Base-by-base conservation (phyloP, 2,888 invertebrate genomes). In the Hypolimnas misippus region DNA sequence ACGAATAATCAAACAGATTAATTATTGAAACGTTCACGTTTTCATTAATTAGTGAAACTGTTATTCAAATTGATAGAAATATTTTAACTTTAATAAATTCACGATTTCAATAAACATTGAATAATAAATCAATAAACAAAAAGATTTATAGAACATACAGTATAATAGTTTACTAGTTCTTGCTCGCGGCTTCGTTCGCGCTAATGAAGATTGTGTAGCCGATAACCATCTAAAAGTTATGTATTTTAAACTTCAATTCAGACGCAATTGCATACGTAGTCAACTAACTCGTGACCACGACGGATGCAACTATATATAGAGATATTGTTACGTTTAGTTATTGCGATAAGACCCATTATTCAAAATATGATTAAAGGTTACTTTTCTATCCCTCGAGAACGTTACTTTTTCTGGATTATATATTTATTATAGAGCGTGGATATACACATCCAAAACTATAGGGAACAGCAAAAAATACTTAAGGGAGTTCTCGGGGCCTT, bases 1-100 rank as follows among this genome's bases (percentile, higher is more conserved):
- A 52, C 25, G 25, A 35, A 57, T 51, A 58, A 52, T 25, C 29
- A 42, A 58, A 44, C 52, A 52, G 19, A 46, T 46, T 21, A 52
- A 58, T 52, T 44, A 52, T 52, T 21, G 31, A 58, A 29, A 33
- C 21, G 19, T 44, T 42, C n/a, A 58, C 14, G 42, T 44, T 58
- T 21, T 58, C 51, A 58, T 58, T 58, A 58, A 58, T 52, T 59
- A 19, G 10, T 53, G 3, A 52, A 52, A 58, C 58, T 52, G 52
- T 52, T 58, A 58, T 58, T 51, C 42, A 52, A 58, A 58, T 58
- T 16, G 12, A 44, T 44, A 58, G 40, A 44, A 58, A 58, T 58
- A 51, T 51, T 42, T 58, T 52, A 52, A 52, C 42, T 25, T 42
- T 29, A 52, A 42, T 42, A 35, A 44, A 58, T 44, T 19, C 44